Conservation (phyloP, 2,113 vertebrate species). For the Colistium nudipinnis region DNA sequence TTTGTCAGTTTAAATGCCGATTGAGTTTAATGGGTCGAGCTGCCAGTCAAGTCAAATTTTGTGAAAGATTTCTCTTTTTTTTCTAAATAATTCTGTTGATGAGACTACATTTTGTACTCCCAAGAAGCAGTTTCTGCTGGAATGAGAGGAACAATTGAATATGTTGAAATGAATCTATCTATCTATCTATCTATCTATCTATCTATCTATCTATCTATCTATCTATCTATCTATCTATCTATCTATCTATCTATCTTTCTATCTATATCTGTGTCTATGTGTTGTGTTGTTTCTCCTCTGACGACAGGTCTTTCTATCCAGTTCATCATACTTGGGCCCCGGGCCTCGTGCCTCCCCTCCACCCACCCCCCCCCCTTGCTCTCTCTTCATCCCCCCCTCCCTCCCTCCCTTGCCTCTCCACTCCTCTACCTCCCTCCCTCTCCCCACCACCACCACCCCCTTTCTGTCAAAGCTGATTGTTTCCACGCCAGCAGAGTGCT, state of each 20-base stretch:
- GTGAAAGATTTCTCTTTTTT: neutral
- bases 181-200: constrained; percentile 24
- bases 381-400: constrained; percentile 43
- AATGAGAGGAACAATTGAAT: neutral
- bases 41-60: neutral
- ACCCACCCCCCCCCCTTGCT: constrained; percentile 23
- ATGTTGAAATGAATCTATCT: neutral
- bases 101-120: constrained; percentile 9
- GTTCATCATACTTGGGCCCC: constrained; percentile 79
- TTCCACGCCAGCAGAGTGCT: constrained; percentile 83
- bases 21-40: too few relatives aligned
- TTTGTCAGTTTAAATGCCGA: constrained; percentile 16
- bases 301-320: constrained; percentile 78
- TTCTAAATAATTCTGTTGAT: constrained; percentile 1
- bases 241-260: constrained; percentile 58
- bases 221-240: constrained; percentile 56
- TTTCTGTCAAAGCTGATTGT: constrained; percentile 85
- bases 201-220: constrained; percentile 32
- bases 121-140: too few relatives aligned
- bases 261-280: constrained; percentile 50
- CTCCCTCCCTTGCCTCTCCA: neutral
- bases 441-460: constrained; percentile 70
- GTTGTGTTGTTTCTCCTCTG: constrained; percentile 61
- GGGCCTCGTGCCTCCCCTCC: constrained; percentile 59
- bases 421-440: constrained; percentile 3